These are phyloP conservation scores for Phortica variegata DNA, from an alignment of 1,140 invertebrate species.

Conservation along the genomic window DNA sequence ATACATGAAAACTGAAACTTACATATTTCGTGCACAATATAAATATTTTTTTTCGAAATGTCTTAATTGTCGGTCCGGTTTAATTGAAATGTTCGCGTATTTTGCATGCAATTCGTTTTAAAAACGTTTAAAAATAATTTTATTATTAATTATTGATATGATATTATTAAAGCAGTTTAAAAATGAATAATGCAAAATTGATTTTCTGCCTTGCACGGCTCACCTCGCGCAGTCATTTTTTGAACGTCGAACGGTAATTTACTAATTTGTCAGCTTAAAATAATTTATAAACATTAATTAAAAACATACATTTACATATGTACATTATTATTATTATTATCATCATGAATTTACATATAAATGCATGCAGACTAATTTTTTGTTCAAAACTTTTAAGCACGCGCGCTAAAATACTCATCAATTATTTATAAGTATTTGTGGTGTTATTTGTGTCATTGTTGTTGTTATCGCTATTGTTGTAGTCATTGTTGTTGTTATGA, in stretches of 20 bases:
- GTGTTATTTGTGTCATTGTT: slow-evolving; percentile 18
- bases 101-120: too few relatives aligned
- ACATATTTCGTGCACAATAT: not conserved
- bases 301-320: slow-evolving; percentile 17
- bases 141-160: not conserved
- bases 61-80: too few relatives aligned
- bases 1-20: not conserved
- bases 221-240: slow-evolving; percentile 27
- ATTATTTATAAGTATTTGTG: slow-evolving; percentile 14
- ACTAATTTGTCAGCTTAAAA: slow-evolving; percentile 28
- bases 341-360: too few relatives aligned
- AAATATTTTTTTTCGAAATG: too few relatives aligned
- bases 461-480: slow-evolving; percentile 16
- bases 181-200: not conserved
- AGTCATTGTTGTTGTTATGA: too few relatives aligned
- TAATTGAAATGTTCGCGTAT: not conserved
- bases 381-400: too few relatives aligned
- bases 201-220: not conserved
- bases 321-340: slow-evolving; percentile 12
- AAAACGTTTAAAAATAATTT: too few relatives aligned
- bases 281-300: slow-evolving; percentile 30
- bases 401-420: too few relatives aligned
- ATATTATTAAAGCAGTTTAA: not conserved
- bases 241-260: slow-evolving; percentile 24
- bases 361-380: not conserved